Conservation (phyloP, 2,113 vertebrate species). For the Turnix velox region DNA sequence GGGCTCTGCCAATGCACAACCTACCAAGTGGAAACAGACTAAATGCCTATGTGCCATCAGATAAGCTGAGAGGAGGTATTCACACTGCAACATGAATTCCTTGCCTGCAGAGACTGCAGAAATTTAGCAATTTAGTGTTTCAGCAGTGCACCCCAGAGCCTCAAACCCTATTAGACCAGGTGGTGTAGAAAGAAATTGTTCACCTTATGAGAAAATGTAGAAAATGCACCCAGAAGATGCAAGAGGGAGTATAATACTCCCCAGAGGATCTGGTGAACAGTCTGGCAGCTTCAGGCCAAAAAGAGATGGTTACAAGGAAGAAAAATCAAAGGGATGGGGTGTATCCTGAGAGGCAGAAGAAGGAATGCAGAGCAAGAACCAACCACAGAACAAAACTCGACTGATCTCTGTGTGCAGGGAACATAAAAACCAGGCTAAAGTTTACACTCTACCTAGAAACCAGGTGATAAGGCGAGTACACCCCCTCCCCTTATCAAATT, state of each 20-base stretch:
- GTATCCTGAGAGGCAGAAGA: not conserved
- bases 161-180: not conserved
- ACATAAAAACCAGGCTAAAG: not conserved
- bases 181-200: rapidly evolving
- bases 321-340: not conserved
- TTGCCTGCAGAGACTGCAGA: not conserved
- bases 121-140: not conserved
- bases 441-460: not conserved
- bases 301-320: not conserved
- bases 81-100: not conserved
- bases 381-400: not conserved
- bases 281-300: not conserved
- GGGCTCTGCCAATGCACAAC: rapidly evolving
- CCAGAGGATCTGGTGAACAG: not conserved
- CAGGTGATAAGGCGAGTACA: not conserved
- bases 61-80: not conserved
- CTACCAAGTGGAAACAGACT: rapidly evolving
- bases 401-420: not conserved
- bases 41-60: rapidly evolving
- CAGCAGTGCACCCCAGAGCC: not conserved
- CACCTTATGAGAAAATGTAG: rapidly evolving
- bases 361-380: not conserved
- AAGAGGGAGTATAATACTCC: not conserved
- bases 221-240: not conserved
- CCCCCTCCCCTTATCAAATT: not conserved